Base-by-base conservation (phyloP, 1,140 invertebrate species). In the Drosophila ercepeae region DNA sequence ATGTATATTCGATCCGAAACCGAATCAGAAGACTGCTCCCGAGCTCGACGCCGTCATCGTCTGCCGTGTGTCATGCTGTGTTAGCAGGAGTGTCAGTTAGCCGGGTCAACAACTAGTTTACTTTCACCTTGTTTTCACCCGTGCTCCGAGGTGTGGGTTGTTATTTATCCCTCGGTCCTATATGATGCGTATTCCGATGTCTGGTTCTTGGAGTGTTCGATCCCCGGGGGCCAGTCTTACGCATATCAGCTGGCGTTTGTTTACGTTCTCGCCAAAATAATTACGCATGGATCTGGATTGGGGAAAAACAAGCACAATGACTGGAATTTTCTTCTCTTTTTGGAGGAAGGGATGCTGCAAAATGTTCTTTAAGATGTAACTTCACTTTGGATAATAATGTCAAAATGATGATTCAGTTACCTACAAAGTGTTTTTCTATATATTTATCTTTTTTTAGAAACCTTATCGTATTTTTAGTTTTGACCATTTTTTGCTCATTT, bases 241-340 rank as follows among this genome's bases (percentile, higher is more conserved):
- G 65, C 72, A 75, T 63, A 75, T 75, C 81, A 83, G 71, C 81
- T 75, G 79, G 68, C 71, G 81, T 68, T 84, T 83, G 79, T 79
- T 86, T 86, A 79, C 73, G 18, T 49, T 75, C 39, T 52, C 42
- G 23, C 21, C 34, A 50, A 64, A 65, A 59, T 49, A 83, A 78
- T 83, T 75, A 78, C 70, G 79, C 75, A 55, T 19, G 61, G 55
- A 78, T 78, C 78, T 61, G 36, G 67, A 61, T 61, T 45, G 57
- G 25, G 59, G 41, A 21, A 52, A 59, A 64, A 53, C 55, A 72
- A 48, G 44, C 3, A 32, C 29, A 32, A 63, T 72, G 41, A 34
- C 57, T 34, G 42, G 49, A 50, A 54, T 44, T 2, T 2, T 39
- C 6, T 49, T 18, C 14, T 13, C 14, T 13, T 16, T 4, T 6